Evolutionary conservation across 2,797 vertebrate species (phyloP).

Genomic region (Hippoglossus hippoglossus): DNA sequence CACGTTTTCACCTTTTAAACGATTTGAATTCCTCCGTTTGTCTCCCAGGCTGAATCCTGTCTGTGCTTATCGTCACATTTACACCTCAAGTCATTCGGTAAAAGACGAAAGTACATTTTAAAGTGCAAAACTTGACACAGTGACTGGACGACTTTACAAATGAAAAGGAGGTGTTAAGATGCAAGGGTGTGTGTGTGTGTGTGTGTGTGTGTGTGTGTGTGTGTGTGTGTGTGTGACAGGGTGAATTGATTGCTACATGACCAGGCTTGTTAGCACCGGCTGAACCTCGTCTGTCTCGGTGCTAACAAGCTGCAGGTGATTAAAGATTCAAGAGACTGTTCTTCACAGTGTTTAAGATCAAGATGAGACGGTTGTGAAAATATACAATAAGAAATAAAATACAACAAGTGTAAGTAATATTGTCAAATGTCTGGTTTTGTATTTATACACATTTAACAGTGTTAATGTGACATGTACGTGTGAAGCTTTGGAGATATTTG

Average conservation of each 20-base stretch:
- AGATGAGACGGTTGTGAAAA: too few species aligned
- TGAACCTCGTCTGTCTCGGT: not conserved
- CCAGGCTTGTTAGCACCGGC: too few species aligned
- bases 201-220: too few species aligned
- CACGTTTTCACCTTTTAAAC: constrained; percentile 10
- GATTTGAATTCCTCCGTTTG: constrained; percentile 23
- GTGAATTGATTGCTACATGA: not conserved
- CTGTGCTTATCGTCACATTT: constrained; percentile 27
- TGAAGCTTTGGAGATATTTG: too few species aligned
- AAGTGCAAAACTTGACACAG: constrained; percentile 7
- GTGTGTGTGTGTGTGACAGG: too few species aligned
- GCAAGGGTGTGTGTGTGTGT: not conserved
- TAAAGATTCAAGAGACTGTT: not conserved
- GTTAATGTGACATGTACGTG: too few species aligned
- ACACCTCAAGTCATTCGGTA: constrained; percentile 28
- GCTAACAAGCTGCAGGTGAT: constrained; percentile 9
- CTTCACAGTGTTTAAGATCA: too few species aligned
- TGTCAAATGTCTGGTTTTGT: too few species aligned
- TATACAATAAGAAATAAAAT: too few species aligned
- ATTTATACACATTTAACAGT: too few species aligned
- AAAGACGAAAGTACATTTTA: constrained; percentile 31
- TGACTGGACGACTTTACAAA: constrained; percentile 10
- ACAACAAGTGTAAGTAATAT: too few species aligned
- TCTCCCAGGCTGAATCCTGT: constrained; percentile 29
- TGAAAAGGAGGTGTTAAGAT: constrained; percentile 39